Evolutionary conservation across 2,113 vertebrate genomes (phyloP).

Genomic region (Ursus arctos): DNA sequence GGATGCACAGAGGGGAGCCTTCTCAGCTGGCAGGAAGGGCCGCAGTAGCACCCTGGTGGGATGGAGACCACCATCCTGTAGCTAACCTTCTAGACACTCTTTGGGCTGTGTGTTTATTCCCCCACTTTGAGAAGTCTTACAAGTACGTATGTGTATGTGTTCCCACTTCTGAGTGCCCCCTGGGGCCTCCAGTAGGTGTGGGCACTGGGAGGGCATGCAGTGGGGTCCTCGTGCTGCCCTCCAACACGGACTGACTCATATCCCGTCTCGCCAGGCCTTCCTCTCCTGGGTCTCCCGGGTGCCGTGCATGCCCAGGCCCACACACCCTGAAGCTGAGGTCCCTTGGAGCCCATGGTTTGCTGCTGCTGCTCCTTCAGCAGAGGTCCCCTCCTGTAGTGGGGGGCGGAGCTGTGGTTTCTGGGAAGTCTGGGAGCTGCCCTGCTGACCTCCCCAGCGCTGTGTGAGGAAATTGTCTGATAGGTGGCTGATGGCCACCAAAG

Average conservation of each 20-base stretch:
- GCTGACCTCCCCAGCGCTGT: background rate
- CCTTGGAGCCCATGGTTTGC: background rate
- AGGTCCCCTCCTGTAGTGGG: background rate
- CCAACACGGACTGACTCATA: too few relatives aligned
- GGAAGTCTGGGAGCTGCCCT: background rate
- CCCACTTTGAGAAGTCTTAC: background rate
- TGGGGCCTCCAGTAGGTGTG: background rate
- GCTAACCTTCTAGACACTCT: background rate
- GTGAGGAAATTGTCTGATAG: background rate
- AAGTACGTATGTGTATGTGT: background rate
- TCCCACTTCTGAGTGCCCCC: background rate
- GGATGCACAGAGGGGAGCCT: background rate
- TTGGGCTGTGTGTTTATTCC: background rate
- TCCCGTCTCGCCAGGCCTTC: too few relatives aligned
- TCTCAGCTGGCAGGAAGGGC: background rate
- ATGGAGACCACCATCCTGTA: background rate
- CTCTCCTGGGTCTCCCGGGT: background rate
- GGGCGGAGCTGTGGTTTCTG: background rate
- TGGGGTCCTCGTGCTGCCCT: fast-evolving
- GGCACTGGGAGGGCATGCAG: too few relatives aligned
- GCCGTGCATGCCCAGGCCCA: fast-evolving
- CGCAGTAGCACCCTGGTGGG: background rate
- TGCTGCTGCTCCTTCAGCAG: background rate
- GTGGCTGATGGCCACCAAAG: background rate
- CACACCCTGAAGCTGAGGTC: background rate